These are phyloP conservation scores for Mycetomoellerius zeteki DNA, from an alignment of 1,140 invertebrate species.

Conservation along the genomic window DNA sequence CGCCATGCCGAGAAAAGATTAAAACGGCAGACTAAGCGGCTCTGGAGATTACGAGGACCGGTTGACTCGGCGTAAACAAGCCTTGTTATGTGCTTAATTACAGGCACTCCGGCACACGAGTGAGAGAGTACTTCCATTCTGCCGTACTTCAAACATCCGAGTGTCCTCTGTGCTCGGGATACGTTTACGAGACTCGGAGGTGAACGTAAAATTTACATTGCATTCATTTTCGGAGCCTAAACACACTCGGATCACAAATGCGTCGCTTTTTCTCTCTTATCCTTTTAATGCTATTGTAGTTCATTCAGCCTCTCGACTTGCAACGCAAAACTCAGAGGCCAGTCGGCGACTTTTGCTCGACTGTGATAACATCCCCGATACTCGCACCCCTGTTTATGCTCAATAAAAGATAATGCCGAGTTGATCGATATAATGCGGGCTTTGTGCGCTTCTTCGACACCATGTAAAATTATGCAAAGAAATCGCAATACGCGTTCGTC, in stretches of 20 bases:
- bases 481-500: background rate
- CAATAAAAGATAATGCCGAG: constrained; percentile 56
- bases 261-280: background rate
- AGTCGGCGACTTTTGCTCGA: constrained; percentile 66
- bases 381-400: constrained; percentile 61
- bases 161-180: constrained; percentile 16
- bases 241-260: background rate
- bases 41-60: constrained; percentile 77
- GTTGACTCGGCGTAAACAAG: constrained; percentile 77
- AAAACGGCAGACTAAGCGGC: constrained; percentile 79
- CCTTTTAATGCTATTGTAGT: background rate
- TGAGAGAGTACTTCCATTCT: background rate
- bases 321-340: constrained; percentile 1
- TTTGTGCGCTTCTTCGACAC: constrained; percentile 34
- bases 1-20: constrained; percentile 73
- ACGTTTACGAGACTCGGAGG: constrained; percentile 18
- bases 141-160: background rate
- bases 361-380: constrained; percentile 50
- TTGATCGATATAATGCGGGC: constrained; percentile 65
- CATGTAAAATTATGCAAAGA: background rate
- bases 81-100: constrained; percentile 80
- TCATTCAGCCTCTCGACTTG: constrained; percentile 13
- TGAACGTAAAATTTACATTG: constrained; percentile 19
- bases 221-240: background rate
- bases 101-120: constrained; percentile 53